Percentiles rank a stretch among this genome's conserved stretches.
phyloP scores from a whole-genome alignment of 64 coral and sea anemone species.

The Hydrozoanthus tunicans region DNA sequence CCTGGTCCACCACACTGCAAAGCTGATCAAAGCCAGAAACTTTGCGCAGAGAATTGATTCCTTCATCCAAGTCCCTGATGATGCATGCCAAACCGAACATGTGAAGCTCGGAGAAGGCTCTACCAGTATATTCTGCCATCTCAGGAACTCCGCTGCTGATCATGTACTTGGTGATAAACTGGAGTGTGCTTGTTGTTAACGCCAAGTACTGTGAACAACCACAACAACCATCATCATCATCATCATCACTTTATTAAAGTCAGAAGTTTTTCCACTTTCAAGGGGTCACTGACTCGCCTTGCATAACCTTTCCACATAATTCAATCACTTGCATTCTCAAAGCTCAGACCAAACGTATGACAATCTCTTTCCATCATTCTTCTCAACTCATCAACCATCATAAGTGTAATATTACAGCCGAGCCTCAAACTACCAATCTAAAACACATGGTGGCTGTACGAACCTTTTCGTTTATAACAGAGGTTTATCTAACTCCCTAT shows the following conservation, averaged over 20 bases:
- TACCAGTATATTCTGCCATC: slow-evolving; percentile 59
- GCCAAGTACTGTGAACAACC: slow-evolving; percentile 67
- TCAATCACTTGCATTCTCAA: too few relatives aligned
- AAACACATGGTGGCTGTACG: too few relatives aligned
- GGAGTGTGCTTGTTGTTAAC: slow-evolving; percentile 75
- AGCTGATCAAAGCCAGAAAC: slow-evolving; percentile 72
- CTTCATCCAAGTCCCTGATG: slow-evolving; percentile 78
- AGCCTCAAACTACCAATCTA: too few relatives aligned
- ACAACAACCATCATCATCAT: not conserved
- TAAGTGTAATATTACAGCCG: too few relatives aligned
- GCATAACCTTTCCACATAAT: too few relatives aligned
- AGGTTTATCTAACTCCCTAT: too few relatives aligned
- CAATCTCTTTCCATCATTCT: too few relatives aligned
- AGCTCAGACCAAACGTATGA: too few relatives aligned
- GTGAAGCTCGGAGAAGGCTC: slow-evolving; percentile 64
- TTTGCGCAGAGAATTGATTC: slow-evolving; percentile 50
- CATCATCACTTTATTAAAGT: too few relatives aligned
- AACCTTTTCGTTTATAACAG: too few relatives aligned
- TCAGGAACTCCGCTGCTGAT: slow-evolving; percentile 65
- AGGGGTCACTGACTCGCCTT: too few relatives aligned
- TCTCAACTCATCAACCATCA: too few relatives aligned
- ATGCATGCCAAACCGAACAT: slow-evolving; percentile 77
- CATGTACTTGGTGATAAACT: slow-evolving; percentile 86
- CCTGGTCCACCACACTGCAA: slow-evolving; percentile 68
- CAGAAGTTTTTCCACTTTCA: not conserved